phyloP scores from a whole-genome alignment of 35 echinoderm and acorn worm species.

The Hemicentrotus pulcherrimus region DNA sequence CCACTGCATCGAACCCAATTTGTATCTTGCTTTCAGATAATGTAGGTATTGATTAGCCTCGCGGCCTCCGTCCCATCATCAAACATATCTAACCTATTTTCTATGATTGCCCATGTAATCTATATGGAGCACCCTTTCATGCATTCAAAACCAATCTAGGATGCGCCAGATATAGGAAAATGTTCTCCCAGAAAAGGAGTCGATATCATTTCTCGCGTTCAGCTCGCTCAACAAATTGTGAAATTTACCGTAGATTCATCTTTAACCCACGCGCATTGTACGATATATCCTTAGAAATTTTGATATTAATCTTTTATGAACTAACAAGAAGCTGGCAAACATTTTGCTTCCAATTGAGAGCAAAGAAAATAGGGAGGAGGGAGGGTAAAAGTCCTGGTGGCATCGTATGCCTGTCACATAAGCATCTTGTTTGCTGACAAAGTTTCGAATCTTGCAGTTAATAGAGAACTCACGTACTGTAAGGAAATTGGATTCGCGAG shows the following conservation, averaged over 20 bases:
- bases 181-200: background rate
- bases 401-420: background rate
- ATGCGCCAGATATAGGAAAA: background rate
- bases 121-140: background rate
- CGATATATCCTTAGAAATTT: background rate
- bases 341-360: background rate
- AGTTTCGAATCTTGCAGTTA: background rate
- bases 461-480: conserved; percentile 9
- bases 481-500: background rate
- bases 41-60: background rate
- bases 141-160: background rate
- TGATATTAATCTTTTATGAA: background rate
- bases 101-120: background rate
- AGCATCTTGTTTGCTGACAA: background rate
- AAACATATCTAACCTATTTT: conserved; percentile 5
- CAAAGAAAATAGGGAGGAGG: background rate
- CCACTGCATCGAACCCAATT: background rate
- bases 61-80: background rate
- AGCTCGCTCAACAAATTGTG: background rate
- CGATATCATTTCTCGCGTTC: background rate
- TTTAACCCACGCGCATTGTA: background rate
- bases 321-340: background rate
- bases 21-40: background rate
- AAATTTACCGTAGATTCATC: background rate
- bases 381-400: background rate